These are phyloP conservation scores for Spisula subtruncata DNA, from an alignment of 2,888 invertebrate genomes.

Conservation along the genomic window DNA sequence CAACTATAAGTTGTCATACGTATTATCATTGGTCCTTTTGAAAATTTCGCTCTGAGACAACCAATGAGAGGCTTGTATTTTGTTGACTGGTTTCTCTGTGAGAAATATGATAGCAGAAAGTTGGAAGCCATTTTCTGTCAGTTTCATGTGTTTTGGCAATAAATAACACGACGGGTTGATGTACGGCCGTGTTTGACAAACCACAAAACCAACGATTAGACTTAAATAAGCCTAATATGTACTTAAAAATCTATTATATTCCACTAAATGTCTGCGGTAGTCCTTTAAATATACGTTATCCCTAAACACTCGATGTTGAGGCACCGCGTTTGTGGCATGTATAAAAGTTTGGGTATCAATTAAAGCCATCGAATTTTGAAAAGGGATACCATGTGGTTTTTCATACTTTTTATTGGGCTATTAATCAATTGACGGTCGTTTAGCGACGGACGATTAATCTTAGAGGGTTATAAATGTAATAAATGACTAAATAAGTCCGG, in stretches of 20 bases:
- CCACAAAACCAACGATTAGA: neutral
- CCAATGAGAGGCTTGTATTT: too few relatives aligned
- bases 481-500: constrained; percentile 51
- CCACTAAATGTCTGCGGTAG: constrained; percentile 29
- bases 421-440: constrained; percentile 61
- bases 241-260: constrained; percentile 41
- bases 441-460: constrained; percentile 63
- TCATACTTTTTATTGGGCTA: neutral
- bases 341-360: constrained; percentile 8
- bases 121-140: neutral
- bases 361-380: constrained; percentile 34
- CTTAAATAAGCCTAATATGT: constrained; percentile 1
- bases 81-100: too few relatives aligned
- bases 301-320: neutral
- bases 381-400: constrained; percentile 3
- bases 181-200: neutral
- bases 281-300: constrained; percentile 21
- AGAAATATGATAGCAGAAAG: neutral
- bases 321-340: neutral
- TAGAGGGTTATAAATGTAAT: constrained; percentile 55
- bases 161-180: neutral
- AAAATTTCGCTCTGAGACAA: too few relatives aligned
- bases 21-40: too few relatives aligned
- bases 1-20: too few relatives aligned
- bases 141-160: neutral